Conservation (phyloP, 2,888 invertebrate genomes). For the Monoplex corrugatus region DNA sequence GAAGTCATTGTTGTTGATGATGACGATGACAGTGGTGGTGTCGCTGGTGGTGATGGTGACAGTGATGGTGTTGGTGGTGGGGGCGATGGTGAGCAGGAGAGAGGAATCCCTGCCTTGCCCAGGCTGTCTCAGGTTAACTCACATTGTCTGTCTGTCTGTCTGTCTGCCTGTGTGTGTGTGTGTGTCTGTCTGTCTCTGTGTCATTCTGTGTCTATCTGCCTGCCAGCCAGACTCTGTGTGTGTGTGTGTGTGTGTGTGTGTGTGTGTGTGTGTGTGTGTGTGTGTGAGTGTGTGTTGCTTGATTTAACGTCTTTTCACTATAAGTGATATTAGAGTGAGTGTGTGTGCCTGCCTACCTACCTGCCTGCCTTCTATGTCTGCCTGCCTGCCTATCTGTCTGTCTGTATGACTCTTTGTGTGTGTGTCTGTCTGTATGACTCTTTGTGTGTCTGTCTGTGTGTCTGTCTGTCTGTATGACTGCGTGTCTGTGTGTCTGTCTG, state of each 20-base stretch:
- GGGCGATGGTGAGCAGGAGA: not conserved
- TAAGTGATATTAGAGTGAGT: not conserved
- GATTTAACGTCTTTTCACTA: no score
- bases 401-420: no score
- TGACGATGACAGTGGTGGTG: not conserved
- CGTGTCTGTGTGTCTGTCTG: no score
- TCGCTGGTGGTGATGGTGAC: not conserved
- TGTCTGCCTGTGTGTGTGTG: not conserved
- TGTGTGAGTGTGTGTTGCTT: not conserved
- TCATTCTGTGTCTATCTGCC: not conserved
- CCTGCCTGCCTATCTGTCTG: no score
- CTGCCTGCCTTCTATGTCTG: no score
- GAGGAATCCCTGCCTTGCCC: constrained; percentile 17
- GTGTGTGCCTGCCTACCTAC: no score
- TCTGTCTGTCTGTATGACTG: no score
- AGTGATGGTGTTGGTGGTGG: not conserved
- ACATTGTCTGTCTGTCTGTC: no score
- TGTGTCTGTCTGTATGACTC: no score
- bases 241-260: no score
- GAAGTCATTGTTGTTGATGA: not conserved
- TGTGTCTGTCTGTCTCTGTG: not conserved
- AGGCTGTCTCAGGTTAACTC: constrained; percentile 19
- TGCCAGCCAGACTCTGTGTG: not conserved
- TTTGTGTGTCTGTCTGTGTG: no score
- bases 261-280: not conserved